These are phyloP conservation scores for Ctenoplectra terminalis DNA, from an alignment of 1,140 invertebrate genomes.

Conservation along the genomic window DNA sequence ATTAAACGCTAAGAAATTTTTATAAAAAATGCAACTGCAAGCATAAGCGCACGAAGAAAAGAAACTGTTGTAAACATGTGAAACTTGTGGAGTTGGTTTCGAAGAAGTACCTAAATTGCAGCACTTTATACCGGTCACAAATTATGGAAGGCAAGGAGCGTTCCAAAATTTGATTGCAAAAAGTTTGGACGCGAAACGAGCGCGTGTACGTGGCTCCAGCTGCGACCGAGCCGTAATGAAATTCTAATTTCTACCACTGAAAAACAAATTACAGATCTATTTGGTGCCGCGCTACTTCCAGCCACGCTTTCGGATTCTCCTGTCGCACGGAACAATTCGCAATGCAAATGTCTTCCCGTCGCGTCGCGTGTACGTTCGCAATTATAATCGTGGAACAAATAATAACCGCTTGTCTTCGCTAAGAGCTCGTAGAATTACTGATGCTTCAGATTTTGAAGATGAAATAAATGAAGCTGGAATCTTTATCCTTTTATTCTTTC, in stretches of 20 bases:
- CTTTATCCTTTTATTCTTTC: too few species aligned
- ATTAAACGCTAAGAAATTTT: too few species aligned
- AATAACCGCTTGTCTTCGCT: background rate
- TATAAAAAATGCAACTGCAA: too few species aligned
- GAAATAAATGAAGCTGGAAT: background rate
- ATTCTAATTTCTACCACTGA: conserved; percentile 37
- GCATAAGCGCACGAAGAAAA: too few species aligned
- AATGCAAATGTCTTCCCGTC: background rate
- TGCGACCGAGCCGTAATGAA: conserved; percentile 23
- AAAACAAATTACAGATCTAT: conserved; percentile 42
- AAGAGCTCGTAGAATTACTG: background rate
- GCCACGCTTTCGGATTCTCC: background rate
- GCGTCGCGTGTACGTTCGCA: too few species aligned
- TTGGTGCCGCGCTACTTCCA: background rate
- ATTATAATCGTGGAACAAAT: conserved; percentile 7
- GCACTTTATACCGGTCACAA: background rate
- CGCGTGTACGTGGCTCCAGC: background rate
- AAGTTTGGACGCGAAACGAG: conserved; percentile 4
- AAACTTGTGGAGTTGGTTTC: too few species aligned
- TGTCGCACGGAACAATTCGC: background rate
- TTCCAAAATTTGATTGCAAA: conserved; percentile 15
- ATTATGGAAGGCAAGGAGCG: background rate
- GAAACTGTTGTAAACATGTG: too few species aligned
- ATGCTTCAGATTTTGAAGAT: background rate
- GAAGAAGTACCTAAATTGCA: background rate